Evolutionary conservation across 2,113 vertebrate genomes (phyloP), one percentile per base, ranked within the genome.

Genomic region (Sorex araneus): DNA sequence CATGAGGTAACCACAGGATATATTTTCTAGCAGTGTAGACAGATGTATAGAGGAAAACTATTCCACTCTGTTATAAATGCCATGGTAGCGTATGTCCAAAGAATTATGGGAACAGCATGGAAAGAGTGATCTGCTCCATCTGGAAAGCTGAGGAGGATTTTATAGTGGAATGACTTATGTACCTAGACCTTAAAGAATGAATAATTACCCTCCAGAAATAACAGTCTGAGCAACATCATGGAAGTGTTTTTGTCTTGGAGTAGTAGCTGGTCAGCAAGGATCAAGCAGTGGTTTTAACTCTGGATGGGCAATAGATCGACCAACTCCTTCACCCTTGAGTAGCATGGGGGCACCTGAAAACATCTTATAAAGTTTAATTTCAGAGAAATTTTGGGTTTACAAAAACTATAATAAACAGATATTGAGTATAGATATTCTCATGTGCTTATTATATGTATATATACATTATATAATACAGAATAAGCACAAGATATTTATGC

Each of bases 61-160:
- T 80, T 87, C 87, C 36, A 88, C 12, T 73, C 63, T 76, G 19
- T 85, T 34, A 92, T 78, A 79, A 92, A 80, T 71, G n/a, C 19
- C 9, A 8, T n/a, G 12, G 34, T 40, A 45, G 45, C 70, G 9
- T 34, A 30, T 16, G 10, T 82, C 40, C 40, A 83, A 76, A 50
- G 27, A 89, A 70, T 45, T 84, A 60, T 25, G 27, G 40, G 40
- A 70, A 69, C 27, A 50, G 36, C 27, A 63, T 89, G 63, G 70
- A 86, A 79, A 92, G 30, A 82, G 30, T 23, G 12, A 57, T 84
- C 70, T 47, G 12, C 77, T 87, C 45, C 45, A 54, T 77, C 57
- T 84, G 83, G 69, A 63, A 92, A 69, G 19, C 27, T 76, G 54
- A 27, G 28, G 25, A 87, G 16, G 3, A 16, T 40, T 90, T 92